Base-by-base conservation (phyloP, 1,140 invertebrate species). In the Pogonomyrmex californicus region DNA sequence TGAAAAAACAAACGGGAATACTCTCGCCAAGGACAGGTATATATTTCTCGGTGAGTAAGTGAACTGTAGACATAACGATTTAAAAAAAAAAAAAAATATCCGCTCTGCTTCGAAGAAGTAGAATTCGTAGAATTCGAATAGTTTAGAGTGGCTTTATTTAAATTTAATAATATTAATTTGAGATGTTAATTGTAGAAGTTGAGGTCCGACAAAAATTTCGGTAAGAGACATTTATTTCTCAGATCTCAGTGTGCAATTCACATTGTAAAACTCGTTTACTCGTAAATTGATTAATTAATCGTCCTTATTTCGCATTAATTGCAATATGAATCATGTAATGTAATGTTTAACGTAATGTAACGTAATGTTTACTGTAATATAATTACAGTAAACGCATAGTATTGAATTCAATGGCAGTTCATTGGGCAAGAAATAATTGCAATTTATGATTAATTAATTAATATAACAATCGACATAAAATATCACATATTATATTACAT, bases 141-240 rank as follows among this genome's bases (percentile, higher is more conserved):
- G 17, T 49, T 70, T 23, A 12, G 10, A 58, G 6, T 14, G 4
- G n/a, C 6, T 73, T 38, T 33, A 63, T 41, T n/a, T 56, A 23
- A 23, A 56, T 56, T 63, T 7, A 63, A 62, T 38, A 38, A 63
- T 63, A 38, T n/a, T 65, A 65, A 62, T 36, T 14, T 62, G 12
- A 62, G n/a, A 62, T 62, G n/a, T 54, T 54, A 17, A 54, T 44
- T 44, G 4, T 54, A 54, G 12, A 10, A 60, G 23, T 60, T 38
- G 36, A 41, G 30, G 33, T 30, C 7, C 30, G 58, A 0, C 12
- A 44, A 62, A 62, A 66, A 66, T 66, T 65, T 41, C n/a, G 23
- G 23, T 23, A 23, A 23, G 23, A 23, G 41, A 44, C 41, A 44
- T 7, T 4, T 41, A 0, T 66, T 0, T 44, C 1, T 38, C n/a